Evolutionary conservation across 2,888 invertebrate genomes (phyloP).

Genomic region (Dysmachus trigonus): DNA sequence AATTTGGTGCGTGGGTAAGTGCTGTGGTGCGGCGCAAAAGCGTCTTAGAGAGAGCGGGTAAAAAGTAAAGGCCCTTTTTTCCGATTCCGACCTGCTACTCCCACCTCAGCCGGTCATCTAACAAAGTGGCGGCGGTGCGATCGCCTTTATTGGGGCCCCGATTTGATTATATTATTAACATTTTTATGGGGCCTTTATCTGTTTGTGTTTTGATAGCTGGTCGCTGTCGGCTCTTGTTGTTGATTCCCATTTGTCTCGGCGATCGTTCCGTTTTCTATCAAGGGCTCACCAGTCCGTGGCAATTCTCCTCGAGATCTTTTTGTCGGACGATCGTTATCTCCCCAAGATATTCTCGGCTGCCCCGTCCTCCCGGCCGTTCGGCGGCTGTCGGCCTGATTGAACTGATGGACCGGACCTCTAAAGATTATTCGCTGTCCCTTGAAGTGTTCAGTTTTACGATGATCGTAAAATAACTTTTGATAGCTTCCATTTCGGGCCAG

Average conservation of each 20-base stretch:
- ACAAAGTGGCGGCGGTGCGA: neutral
- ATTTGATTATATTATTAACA: constrained; percentile 48
- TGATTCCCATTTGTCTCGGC: constrained; percentile 45
- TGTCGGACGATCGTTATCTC: constrained; percentile 26
- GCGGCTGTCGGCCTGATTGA: constrained; percentile 30
- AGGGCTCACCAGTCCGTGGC: neutral
- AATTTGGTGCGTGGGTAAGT: constrained; percentile 13
- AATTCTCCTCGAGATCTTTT: neutral
- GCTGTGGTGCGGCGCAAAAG: neutral
- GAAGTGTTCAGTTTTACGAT: constrained; percentile 40
- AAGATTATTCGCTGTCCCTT: constrained; percentile 20
- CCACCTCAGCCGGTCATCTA: neutral
- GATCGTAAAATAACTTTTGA: constrained; percentile 45
- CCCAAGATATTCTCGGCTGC: constrained; percentile 7
- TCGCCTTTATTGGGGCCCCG: constrained; percentile 41
- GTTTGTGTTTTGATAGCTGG: constrained; percentile 48
- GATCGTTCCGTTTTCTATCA: constrained; percentile 37
- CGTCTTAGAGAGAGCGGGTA: neutral
- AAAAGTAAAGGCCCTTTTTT: neutral
- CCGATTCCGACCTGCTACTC: neutral
- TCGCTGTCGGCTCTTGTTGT: constrained; percentile 45
- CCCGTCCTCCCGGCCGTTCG: neutral
- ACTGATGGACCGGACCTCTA: neutral
- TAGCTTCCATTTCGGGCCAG: constrained; percentile 26
- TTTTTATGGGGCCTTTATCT: constrained; percentile 48